phyloP scores from a whole-genome alignment of 92 coral and sea anemone species.

The Pocillopora grandis region DNA sequence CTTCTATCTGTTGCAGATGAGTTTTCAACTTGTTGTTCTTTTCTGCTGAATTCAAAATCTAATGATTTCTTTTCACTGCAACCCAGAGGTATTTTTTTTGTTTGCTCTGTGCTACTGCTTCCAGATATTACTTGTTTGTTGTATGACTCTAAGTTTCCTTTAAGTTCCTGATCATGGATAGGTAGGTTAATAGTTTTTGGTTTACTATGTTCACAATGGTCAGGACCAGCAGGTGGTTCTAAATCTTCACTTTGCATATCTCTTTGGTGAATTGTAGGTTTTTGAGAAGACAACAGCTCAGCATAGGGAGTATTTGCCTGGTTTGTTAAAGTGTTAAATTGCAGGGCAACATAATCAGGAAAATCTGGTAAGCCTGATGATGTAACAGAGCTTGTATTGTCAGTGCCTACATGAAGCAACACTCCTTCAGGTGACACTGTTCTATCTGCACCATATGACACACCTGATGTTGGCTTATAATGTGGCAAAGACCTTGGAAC shows the following conservation, averaged over 20 bases:
- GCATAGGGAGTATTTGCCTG: neutral
- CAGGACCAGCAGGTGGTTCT: neutral
- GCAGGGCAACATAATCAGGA: constrained; percentile 34
- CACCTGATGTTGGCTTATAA: neutral
- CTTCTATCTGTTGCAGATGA: neutral
- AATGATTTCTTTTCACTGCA: neutral
- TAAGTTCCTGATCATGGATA: neutral
- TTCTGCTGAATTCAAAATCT: constrained; percentile 17
- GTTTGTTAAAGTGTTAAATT: constrained; percentile 5
- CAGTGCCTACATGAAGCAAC: neutral
- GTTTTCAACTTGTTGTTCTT: neutral
- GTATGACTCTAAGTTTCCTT: neutral
- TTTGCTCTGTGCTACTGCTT: neutral
- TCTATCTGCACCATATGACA: neutral
- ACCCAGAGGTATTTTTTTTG: neutral
- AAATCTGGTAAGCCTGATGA: constrained; percentile 36
- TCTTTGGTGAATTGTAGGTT: neutral
- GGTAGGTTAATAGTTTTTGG: neutral
- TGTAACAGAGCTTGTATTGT: neutral
- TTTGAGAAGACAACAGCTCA: neutral
- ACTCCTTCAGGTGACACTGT: neutral
- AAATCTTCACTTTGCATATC: neutral
- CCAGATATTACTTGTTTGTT: neutral
- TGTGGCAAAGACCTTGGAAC: neutral
- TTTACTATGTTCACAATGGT: neutral